Conservation (phyloP, 2,888 invertebrate genomes). For the Drosophila borealis region DNA sequence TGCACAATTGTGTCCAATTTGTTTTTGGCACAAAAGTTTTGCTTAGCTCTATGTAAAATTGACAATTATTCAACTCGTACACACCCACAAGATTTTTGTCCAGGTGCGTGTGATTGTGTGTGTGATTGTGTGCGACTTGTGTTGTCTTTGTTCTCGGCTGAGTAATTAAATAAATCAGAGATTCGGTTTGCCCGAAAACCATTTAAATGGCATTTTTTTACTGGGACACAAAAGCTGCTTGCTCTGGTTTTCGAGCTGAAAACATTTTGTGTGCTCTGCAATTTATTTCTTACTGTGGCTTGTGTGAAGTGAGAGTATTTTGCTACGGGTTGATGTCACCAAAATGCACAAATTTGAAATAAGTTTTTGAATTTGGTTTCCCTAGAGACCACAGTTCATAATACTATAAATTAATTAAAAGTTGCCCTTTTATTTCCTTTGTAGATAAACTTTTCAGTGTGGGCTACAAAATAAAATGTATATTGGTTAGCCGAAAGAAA, state of each 20-base stretch:
- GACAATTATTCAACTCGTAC: slow-evolving; percentile 66
- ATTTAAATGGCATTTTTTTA: slow-evolving; percentile 15
- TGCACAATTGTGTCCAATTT: slow-evolving; percentile 66
- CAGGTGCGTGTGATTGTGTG: slow-evolving; percentile 14
- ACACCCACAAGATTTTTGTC: slow-evolving; percentile 18
- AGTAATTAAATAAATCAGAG: slow-evolving; percentile 58
- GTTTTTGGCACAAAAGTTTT: slow-evolving; percentile 45
- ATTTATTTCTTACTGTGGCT: too few species aligned
- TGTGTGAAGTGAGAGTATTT: too few species aligned
- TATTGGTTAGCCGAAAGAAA: too few species aligned
- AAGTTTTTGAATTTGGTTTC: too few species aligned
- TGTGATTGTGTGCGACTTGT: slow-evolving; percentile 30
- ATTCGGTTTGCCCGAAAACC: slow-evolving; percentile 11
- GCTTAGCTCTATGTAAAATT: slow-evolving; percentile 51
- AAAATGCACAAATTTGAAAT: too few species aligned
- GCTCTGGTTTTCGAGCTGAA: background rate
- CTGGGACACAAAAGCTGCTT: background rate
- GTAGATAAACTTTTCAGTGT: too few species aligned
- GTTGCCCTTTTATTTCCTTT: too few species aligned
- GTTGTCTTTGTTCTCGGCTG: slow-evolving; percentile 7
- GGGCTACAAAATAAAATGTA: too few species aligned
- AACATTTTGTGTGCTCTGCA: background rate
- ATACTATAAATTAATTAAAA: too few species aligned
- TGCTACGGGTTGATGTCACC: too few species aligned
- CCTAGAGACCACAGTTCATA: too few species aligned